Percentiles rank a stretch among this genome's conserved stretches.
phyloP scores from a whole-genome alignment of 2,113 vertebrate species.

The Hemicordylus capensis region DNA sequence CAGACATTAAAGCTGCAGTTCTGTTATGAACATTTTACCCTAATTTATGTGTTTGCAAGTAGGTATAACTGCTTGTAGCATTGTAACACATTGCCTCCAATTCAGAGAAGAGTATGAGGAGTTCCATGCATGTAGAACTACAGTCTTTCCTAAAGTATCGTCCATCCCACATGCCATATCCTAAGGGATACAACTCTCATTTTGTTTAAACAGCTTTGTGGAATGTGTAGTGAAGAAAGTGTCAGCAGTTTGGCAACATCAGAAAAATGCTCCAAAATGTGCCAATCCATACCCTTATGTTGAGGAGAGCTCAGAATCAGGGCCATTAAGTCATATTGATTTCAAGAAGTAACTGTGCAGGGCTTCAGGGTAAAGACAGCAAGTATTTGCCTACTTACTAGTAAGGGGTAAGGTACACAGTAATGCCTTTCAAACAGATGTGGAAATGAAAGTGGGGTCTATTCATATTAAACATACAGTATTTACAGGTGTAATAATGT shows the following conservation, averaged over 20 bases:
- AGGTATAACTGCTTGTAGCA: neutral
- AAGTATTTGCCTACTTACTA: neutral
- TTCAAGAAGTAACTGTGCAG: neutral
- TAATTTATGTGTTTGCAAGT: neutral
- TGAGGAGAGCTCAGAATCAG: neutral
- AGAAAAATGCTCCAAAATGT: neutral
- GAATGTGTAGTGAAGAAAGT: neutral
- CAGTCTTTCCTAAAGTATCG: neutral
- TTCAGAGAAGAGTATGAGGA: neutral
- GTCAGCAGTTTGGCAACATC: too few species aligned
- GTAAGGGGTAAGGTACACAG: neutral
- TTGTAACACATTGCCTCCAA: neutral
- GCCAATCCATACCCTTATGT: too few species aligned
- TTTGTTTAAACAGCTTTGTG: neutral
- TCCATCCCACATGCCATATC: neutral
- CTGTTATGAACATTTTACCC: neutral
- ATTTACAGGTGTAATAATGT: conserved; percentile 27
- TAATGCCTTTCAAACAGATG: conserved; percentile 9
- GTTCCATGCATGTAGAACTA: neutral
- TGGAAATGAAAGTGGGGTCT: neutral
- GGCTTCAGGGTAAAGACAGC: neutral
- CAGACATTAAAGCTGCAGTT: neutral
- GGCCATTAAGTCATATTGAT: neutral
- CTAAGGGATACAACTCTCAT: neutral
- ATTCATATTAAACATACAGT: conserved; percentile 45